Base-by-base conservation (phyloP, 2,797 vertebrate species). In the Onychomys torridus region DNA sequence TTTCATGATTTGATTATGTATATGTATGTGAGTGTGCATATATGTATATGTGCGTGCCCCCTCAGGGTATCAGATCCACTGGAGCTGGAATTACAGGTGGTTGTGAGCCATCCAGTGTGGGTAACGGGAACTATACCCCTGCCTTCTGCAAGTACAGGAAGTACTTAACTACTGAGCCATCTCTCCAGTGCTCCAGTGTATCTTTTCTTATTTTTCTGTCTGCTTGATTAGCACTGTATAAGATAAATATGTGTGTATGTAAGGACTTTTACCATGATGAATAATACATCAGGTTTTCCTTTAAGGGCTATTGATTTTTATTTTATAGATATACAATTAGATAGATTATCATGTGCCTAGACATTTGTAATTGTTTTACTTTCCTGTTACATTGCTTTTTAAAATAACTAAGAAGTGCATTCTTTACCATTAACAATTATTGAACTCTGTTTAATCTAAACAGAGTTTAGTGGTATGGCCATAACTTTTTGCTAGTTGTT, bases 401-500 rank as follows among this genome's bases (percentile, higher is more conserved):
- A 57, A 79, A 77, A 78, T 79, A 11, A n/a, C 52, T 12, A 75
- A 37, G 82, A 90, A 67, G 25, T 40, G 2, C 4, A 34, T 55
- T 61, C 21, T 85, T 78, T 87, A 69, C 75, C 32, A 86, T 59
- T 90, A 59, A 82, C 49, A 90, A 61, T 87, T 92, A 52, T 96
- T 95, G 34, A 90, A 81, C 11, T 92, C 14, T 52, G 12, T 88
- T 90, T 89, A 40, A 89, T 94, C 6, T 88, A 21, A 13, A n/a
- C n/a, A n/a, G n/a, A n/a, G n/a, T n/a, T n/a, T 75, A 79, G 69
- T 34, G 82, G 40, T 40, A 27, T n/a, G 59, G 25, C 21, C 21
- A 78, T 37, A 71, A 19, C 43, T 67, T 55, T 75, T 84, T 90
- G 17, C 17, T 52, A 37, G 19, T 23, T 52, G 83, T 84, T 90